These are phyloP conservation scores for Acleris sparsana DNA, from an alignment of 2,888 invertebrate genomes.

Conservation along the genomic window DNA sequence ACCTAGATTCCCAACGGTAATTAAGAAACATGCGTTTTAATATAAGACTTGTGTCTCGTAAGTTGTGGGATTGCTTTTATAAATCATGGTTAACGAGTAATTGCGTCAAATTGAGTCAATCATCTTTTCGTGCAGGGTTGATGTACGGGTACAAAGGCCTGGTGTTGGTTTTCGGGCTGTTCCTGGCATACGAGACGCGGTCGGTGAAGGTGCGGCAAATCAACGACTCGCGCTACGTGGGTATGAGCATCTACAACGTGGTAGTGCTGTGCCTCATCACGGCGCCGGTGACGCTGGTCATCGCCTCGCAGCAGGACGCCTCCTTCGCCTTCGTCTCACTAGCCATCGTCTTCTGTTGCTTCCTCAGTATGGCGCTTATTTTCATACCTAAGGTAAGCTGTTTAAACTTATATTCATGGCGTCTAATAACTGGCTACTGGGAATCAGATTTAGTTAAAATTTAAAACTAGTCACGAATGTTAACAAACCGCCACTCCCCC, in stretches of 20 bases:
- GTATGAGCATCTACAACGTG: constrained; percentile 99
- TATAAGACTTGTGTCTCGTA: constrained; percentile 54
- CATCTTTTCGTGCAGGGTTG: constrained; percentile 85
- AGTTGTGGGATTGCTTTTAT: constrained; percentile 53
- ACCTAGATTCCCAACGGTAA: constrained; percentile 46
- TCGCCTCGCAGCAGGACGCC: constrained; percentile 98
- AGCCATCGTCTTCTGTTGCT: constrained; percentile 98
- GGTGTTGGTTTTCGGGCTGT: constrained; percentile 97
- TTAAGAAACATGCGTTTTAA: constrained; percentile 57
- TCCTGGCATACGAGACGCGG: constrained; percentile 98
- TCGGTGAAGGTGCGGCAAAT: constrained; percentile 98
- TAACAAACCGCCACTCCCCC: no score
- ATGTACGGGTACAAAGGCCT: constrained; percentile 98
- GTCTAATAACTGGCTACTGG: neutral
- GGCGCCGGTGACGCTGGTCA: constrained; percentile 98
- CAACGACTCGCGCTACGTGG: constrained; percentile 99
- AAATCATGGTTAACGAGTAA: constrained; percentile 1
- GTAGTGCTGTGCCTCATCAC: constrained; percentile 99
- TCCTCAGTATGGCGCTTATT: constrained; percentile 98
- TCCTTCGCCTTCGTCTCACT: constrained; percentile 98
- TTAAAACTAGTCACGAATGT: no score
- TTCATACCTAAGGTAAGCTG: constrained; percentile 96
- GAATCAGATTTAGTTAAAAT: no score
- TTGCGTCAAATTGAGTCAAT: neutral
- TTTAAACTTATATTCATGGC: neutral